Conservation (phyloP, 2,113 vertebrate genomes). For the Chionis minor region DNA sequence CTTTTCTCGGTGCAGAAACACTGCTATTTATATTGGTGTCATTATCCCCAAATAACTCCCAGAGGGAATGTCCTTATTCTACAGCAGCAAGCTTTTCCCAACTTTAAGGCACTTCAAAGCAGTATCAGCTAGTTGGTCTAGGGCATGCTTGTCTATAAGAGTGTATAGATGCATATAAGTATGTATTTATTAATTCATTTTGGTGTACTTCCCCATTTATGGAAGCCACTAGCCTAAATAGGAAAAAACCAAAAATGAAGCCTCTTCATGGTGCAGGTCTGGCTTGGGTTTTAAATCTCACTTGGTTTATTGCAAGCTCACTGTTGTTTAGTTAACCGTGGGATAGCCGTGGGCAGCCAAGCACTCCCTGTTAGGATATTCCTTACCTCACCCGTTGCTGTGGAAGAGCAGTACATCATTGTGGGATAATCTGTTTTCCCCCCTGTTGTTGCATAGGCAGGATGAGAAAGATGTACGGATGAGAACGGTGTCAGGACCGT, state of each 20-base stretch:
- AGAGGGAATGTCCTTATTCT: neutral
- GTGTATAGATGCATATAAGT: neutral
- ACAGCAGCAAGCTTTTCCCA: neutral
- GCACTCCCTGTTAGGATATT: rapidly evolving
- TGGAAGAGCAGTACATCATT: neutral
- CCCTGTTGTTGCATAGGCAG: rapidly evolving
- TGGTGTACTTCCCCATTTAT: neutral
- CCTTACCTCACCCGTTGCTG: rapidly evolving
- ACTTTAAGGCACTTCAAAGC: neutral
- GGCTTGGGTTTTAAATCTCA: neutral
- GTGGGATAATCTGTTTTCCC: neutral
- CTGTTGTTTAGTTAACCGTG: rapidly evolving
- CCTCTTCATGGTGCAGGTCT: neutral
- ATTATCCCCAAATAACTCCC: neutral
- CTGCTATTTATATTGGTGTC: neutral
- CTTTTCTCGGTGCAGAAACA: too few relatives aligned
- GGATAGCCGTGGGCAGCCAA: too few relatives aligned
- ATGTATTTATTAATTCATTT: neutral
- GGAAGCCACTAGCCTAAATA: neutral
- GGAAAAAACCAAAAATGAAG: neutral
- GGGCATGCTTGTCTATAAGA: rapidly evolving
- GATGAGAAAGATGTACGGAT: neutral
- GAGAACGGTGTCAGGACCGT: rapidly evolving
- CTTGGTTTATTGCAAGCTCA: neutral
- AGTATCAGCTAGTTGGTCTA: neutral